A percentile compares a stretch with the other conserved stretches of the same genome.
Evolutionary conservation across 2,888 invertebrate species (phyloP).

Genomic region (Nowickia ferox): DNA sequence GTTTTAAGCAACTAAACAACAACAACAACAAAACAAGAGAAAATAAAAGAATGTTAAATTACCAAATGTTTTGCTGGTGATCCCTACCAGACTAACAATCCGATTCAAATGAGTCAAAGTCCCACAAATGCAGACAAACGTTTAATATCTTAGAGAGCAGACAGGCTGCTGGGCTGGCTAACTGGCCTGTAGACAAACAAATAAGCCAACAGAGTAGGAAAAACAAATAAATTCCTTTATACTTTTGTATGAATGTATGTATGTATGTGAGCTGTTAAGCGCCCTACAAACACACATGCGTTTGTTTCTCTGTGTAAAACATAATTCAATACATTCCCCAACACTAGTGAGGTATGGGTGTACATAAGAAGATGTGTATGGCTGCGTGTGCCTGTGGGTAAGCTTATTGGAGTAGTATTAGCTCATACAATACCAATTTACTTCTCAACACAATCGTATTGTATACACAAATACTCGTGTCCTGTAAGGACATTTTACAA

Average conservation of each 20-base stretch:
- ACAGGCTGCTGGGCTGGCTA: neutral
- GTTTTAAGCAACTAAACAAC: conserved; percentile 28
- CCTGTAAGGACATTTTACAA: neutral
- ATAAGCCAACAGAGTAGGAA: neutral
- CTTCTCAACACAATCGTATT: conserved; percentile 13
- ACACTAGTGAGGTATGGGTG: neutral
- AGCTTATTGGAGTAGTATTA: conserved; percentile 7
- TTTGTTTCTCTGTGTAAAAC: neutral
- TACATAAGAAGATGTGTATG: no score
- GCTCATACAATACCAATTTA: conserved; percentile 40
- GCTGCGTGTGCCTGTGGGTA: neutral
- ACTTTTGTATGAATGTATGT: neutral
- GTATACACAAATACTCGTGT: neutral
- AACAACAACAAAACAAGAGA: conserved; percentile 21
- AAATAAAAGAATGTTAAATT: conserved; percentile 49
- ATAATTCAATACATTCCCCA: conserved; percentile 10
- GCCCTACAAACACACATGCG: conserved; percentile 39
- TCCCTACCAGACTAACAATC: conserved; percentile 50
- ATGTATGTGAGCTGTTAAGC: conserved; percentile 49
- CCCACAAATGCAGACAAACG: conserved; percentile 39
- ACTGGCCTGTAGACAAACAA: neutral
- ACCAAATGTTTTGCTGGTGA: conserved; percentile 44
- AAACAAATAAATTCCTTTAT: conserved; percentile 33
- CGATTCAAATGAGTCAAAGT: conserved; percentile 33
- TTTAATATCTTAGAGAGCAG: conserved; percentile 23